These are phyloP conservation scores for Agrochola litura DNA, from an alignment of 2,888 invertebrate genomes.

Conservation along the genomic window DNA sequence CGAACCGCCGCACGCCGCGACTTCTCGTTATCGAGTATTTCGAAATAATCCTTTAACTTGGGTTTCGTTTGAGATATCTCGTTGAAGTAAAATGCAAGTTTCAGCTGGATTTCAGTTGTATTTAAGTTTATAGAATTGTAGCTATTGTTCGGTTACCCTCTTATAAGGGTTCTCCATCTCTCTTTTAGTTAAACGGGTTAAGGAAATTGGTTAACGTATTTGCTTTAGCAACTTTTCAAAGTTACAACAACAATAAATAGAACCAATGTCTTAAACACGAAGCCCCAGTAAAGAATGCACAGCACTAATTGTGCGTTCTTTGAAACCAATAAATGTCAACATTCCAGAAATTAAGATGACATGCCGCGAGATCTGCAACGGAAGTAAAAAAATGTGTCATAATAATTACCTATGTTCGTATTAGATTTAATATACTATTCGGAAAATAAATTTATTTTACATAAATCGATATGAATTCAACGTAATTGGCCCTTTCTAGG, in stretches of 20 bases:
- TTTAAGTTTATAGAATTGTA: constrained; percentile 40
- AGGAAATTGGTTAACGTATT: background rate
- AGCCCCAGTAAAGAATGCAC: no score
- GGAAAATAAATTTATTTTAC: no score
- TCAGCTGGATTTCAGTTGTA: constrained; percentile 37
- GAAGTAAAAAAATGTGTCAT: background rate
- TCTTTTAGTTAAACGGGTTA: background rate
- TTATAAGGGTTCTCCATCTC: background rate
- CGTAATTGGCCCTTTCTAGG: no score
- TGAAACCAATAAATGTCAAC: background rate
- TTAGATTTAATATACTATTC: no score
- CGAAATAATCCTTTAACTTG: constrained; percentile 62
- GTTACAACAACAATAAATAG: background rate
- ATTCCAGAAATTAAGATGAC: background rate
- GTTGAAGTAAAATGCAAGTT: constrained; percentile 55
- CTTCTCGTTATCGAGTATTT: constrained; percentile 59
- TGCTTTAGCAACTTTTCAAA: background rate
- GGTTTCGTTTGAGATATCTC: constrained; percentile 58
- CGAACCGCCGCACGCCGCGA: constrained; percentile 14
- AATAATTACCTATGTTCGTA: background rate
- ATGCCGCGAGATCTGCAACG: no score
- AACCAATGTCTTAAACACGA: background rate
- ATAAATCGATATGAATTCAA: background rate
- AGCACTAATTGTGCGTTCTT: no score
- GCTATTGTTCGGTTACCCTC: constrained; percentile 39